Base-by-base conservation (phyloP, 2,113 vertebrate species). In the Gasterosteus aculeatus region DNA sequence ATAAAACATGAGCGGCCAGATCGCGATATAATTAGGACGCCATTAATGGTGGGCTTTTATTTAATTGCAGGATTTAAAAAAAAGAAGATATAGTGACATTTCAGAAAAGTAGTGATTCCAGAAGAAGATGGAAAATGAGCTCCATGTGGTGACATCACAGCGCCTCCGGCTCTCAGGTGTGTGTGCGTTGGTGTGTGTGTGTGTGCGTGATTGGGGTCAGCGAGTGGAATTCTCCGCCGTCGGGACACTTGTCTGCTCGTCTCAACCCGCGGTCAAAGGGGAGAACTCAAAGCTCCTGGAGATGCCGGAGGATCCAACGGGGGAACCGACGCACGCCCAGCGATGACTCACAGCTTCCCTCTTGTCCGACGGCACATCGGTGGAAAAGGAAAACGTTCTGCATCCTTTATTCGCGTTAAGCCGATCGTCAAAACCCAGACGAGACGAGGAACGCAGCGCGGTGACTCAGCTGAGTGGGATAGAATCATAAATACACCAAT, bases 381-480 rank as follows among this genome's bases (percentile, higher is more conserved):
- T 61, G 46, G 73, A 70, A 31, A 16, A 22, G 1, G 39, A 73
- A 76, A 75, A 49, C 5, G 59, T 3, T 59, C 46, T 69, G 22
- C 22, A 1, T 41, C 57, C 49, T 82, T 69, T 22, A 77, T 31
- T 42, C 31, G 35, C 39, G 49, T 73, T 83, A 69, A 72, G 63
- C 35, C 61, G 69, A 41, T 68, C 41, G 35, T 59, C 54, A 41
- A 51, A 70, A 77, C 18, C 22, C 73, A 75, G 77, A 78, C 14
- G 15, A 53, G 5, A 29, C n/a, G n/a, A 46, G n/a, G 0, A 54
- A 51, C 7, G 10, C 62, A 53, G 69, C 66, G 44, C 77, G 78
- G 46, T 84, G 88, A 86, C 18, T 84, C 69, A 82, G 68, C 54
- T 2, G 22, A 51, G n/a, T 66, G 67, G 53, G 73, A 46, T 57